Evolutionary conservation across 2,113 vertebrate genomes (phyloP).

Genomic region (mouse (Mus musculus)): GRCm39 chr3:39276001-39276500

Average conservation of each 20-base stretch:
- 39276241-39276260: slow-evolving; percentile 89
- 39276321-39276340: slow-evolving; percentile 85
- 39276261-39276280: slow-evolving; percentile 88
- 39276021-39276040: not conserved
- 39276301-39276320: slow-evolving; percentile 74
- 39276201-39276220: slow-evolving; percentile 87
- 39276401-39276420: slow-evolving; percentile 84
- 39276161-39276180: slow-evolving; percentile 72
- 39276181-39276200: slow-evolving; percentile 88
- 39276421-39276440: slow-evolving; percentile 75
- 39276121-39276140: slow-evolving; percentile 22
- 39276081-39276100: not conserved
- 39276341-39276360: slow-evolving; percentile 83
- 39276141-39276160: slow-evolving; percentile 65
- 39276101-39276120: not conserved
- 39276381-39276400: slow-evolving; percentile 78
- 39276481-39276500: slow-evolving; percentile 42
- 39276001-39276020: not conserved
- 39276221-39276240: slow-evolving; percentile 91
- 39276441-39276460: slow-evolving; percentile 80
- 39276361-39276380: slow-evolving; percentile 68
- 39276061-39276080: not conserved
- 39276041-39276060: not conserved
- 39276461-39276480: slow-evolving; percentile 78
- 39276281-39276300: slow-evolving; percentile 87